These are phyloP conservation scores for Drosophila suboccidentalis DNA, from an alignment of 2,888 invertebrate species.

Conservation along the genomic window DNA sequence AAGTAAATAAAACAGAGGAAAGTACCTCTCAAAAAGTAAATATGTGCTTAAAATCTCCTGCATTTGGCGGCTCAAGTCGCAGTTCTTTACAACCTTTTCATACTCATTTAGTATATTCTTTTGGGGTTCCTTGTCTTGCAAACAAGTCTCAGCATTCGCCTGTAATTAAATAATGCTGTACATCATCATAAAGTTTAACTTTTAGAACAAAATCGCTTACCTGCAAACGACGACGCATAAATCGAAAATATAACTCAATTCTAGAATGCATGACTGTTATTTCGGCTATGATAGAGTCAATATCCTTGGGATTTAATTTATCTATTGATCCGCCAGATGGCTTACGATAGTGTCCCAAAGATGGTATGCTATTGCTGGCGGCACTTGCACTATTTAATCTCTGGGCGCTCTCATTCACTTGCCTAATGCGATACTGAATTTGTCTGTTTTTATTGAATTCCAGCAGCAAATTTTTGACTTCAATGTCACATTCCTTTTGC, in stretches of 20 bases:
- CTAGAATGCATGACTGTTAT: conserved; percentile 96
- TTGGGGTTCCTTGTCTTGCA: conserved; percentile 86
- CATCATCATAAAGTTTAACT: conserved; percentile 8
- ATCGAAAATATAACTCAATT: conserved; percentile 95
- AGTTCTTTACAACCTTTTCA: conserved; percentile 90
- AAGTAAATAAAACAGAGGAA: conserved; percentile 54
- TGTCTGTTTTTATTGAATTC: conserved; percentile 91
- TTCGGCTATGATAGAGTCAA: conserved; percentile 95
- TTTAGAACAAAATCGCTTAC: conserved; percentile 84
- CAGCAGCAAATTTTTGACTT: conserved; percentile 87
- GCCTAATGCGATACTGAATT: conserved; percentile 88
- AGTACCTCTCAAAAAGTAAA: conserved; percentile 93
- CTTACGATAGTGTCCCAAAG: conserved; percentile 84
- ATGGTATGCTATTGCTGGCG: conserved; percentile 56
- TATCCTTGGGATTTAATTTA: conserved; percentile 91
- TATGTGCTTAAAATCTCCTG: conserved; percentile 95
- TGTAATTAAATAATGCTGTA: conserved; percentile 69
- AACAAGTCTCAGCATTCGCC: conserved; percentile 89
- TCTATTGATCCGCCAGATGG: conserved; percentile 86
- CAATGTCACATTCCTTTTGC: conserved; percentile 92
- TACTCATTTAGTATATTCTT: conserved; percentile 86
- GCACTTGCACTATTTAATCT: conserved; percentile 81
- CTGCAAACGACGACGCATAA: conserved; percentile 91
- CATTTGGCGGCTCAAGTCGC: conserved; percentile 91
- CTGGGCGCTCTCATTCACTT: conserved; percentile 87